Evolutionary conservation across 2,797 vertebrate species (phyloP).

Genomic region (Neosalanx taihuensis): DNA sequence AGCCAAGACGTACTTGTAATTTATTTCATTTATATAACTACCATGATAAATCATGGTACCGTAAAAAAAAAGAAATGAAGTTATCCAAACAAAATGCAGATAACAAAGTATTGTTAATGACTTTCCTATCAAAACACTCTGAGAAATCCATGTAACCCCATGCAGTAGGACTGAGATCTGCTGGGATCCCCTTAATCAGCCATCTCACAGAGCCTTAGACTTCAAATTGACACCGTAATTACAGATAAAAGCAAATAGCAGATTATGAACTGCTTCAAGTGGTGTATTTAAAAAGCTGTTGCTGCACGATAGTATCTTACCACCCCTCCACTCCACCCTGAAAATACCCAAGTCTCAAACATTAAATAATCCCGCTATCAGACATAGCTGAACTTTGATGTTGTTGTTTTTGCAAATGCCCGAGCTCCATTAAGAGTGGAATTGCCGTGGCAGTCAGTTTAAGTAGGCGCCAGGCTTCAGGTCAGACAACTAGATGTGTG

Average conservation of each 20-base stretch:
- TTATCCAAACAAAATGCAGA: background rate
- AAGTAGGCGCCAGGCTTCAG: constrained; percentile 34
- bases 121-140: constrained; percentile 17
- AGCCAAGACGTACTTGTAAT: background rate
- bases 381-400: constrained; percentile 52
- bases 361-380: constrained; percentile 61
- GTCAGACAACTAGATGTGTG: constrained; percentile 14
- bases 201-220: constrained; percentile 44
- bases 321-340: constrained; percentile 29
- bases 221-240: constrained; percentile 46
- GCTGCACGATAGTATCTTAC: constrained; percentile 53
- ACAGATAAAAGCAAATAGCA: constrained; percentile 56
- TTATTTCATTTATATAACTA: background rate
- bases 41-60: background rate
- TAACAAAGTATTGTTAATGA: constrained; percentile 1
- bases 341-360: constrained; percentile 49
- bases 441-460: constrained; percentile 35
- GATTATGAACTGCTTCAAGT: constrained; percentile 52
- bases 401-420: constrained; percentile 50
- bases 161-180: constrained; percentile 4
- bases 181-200: constrained; percentile 23
- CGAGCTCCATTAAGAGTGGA: constrained; percentile 28
- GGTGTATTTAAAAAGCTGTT: constrained; percentile 53
- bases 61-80: background rate
- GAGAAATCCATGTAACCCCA: constrained; percentile 6